Evolutionary conservation across 30 jellyfish, hydroid and myxozoan genomes (phyloP), one percentile per base, ranked within the genome.

Genomic region (Clytia hemisphaerica): DNA sequence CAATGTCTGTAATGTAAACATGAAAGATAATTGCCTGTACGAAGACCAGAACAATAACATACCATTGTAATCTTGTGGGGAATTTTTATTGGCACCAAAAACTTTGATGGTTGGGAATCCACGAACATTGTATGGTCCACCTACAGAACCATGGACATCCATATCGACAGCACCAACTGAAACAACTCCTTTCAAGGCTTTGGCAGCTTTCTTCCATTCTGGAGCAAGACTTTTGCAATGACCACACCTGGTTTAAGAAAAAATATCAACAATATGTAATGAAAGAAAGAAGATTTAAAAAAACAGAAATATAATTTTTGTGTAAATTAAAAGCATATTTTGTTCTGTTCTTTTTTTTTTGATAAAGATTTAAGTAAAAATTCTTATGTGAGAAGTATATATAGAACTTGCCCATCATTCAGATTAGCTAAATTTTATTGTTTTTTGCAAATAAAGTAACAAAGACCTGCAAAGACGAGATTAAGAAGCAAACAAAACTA

Each of bases 151-250:
- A 78, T 85, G 96, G 18, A 61, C 91, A 78, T 85, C 96, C 96
- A 85, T 85, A 73, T 85, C 88, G 3, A 85, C 96, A n/a, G 96
- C 96, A 36, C 96, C 96, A 46, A 85, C 91, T 51, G 77, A 77
- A 1, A 85, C 96, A 26, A 85, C 67, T 6, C 96, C 96, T 84
- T 85, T 45, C 15, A 55, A 51, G 10, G 76, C 82, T 18, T 77
- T 69, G 15, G 82, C 82, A 10, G 94, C 97, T 48, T 87, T 80
- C 73, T 79, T 87, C 94, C 94, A 87, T 55, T 87, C 97, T 21
- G 97, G 94, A n/a, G 94, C 97, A 10, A 87, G 58, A 29, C 72
- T 49, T 48, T 76, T 80, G 55, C 97, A 87, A 61, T 87, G 97
- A 2, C 97, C 97, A 79, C 97, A 87, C 97, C 97, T 85, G 4